phyloP scores from a whole-genome alignment of 2,797 vertebrate species.

The Erethizon dorsatum region DNA sequence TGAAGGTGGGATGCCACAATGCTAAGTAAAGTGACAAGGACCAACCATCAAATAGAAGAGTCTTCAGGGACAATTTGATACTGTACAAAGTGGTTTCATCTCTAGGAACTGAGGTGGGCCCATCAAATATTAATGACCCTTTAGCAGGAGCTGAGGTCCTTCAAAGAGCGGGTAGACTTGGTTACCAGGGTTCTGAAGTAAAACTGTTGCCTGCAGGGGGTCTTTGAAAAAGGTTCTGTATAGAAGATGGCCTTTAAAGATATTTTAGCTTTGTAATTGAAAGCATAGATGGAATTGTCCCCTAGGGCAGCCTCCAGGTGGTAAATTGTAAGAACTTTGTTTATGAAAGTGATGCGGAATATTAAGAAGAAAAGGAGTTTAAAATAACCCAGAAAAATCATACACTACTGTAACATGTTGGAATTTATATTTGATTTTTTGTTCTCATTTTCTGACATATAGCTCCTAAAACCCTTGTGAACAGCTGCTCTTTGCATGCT shows the following conservation, averaged over 20 bases:
- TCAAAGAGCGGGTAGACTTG: slow-evolving; percentile 11
- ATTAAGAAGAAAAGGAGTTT: slow-evolving; percentile 32
- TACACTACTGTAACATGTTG: not conserved
- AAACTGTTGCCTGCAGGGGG: not conserved
- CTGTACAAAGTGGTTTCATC: slow-evolving; percentile 70
- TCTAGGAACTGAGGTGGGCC: slow-evolving; percentile 53
- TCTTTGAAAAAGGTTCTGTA: slow-evolving; percentile 8
- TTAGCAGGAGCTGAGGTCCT: slow-evolving; percentile 41
- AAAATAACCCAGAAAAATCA: slow-evolving; percentile 18
- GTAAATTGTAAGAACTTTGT: not conserved
- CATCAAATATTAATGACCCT: slow-evolving; percentile 80
- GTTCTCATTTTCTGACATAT: not conserved
- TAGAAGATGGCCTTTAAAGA: slow-evolving; percentile 38
- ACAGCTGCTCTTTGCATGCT: not conserved
- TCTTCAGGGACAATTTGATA: slow-evolving; percentile 76
- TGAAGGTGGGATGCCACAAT: slow-evolving; percentile 52
- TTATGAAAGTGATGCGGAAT: not conserved
- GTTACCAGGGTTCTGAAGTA: not conserved
- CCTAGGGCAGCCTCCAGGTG: not conserved
- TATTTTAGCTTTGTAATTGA: slow-evolving; percentile 34
- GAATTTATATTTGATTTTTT: not conserved
- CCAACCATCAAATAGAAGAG: slow-evolving; percentile 71
- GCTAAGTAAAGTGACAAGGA: slow-evolving; percentile 56
- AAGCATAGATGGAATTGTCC: not conserved
- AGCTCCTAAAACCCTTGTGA: not conserved